Base-by-base conservation (phyloP, 2,797 vertebrate genomes). In the Onychomys arenicola region DNA sequence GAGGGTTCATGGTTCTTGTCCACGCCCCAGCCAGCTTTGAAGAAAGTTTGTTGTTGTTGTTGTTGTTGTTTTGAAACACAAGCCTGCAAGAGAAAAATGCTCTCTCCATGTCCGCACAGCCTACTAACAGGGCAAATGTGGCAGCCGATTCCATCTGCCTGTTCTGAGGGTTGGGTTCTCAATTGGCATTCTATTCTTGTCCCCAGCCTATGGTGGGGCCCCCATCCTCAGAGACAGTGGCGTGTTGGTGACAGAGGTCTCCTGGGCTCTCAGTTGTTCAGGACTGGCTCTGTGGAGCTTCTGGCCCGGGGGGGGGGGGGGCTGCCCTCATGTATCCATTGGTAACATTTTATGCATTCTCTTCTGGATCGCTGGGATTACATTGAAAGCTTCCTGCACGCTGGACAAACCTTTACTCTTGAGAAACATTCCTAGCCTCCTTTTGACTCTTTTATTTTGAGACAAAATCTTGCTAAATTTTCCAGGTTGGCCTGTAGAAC, bases 181-280 rank as follows among this genome's bases (percentile, higher is more conserved):
- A 55, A 76, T 75, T 94, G 89, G 63, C 86, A 57, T 96, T 93
- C 95, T 97, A 88, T 94, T 96, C 96, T 91, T 16, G 57, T 95
- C 78, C 95, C 43, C 67, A 89, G 71, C 94, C 65, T 73, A 86
- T 0, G 52, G 52, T 34, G 57, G 83, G 55, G 43, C 14, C 78
- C 83, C 84, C 67, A 52, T 92, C 95, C 95, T 80, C 9, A 46
- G 91, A 91, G 89, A 67, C 59, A 6, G 27, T 57, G 40, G 59
- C 49, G 61, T 61, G 37, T 93, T 71, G 81, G 83, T 13, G 69
- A 75, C 71, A 82, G 80, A 81, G 43, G 25, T n/a, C 90, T 94
- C 93, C 82, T 13, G 19, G 11, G 21, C 34, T 67, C 75, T 67
- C 0, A 21, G 9, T 46, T 84, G 78, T 55, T 90, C 61, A 46